phyloP scores from a whole-genome alignment of 2,113 vertebrate genomes.

The Eudyptes chrysolophus region DNA sequence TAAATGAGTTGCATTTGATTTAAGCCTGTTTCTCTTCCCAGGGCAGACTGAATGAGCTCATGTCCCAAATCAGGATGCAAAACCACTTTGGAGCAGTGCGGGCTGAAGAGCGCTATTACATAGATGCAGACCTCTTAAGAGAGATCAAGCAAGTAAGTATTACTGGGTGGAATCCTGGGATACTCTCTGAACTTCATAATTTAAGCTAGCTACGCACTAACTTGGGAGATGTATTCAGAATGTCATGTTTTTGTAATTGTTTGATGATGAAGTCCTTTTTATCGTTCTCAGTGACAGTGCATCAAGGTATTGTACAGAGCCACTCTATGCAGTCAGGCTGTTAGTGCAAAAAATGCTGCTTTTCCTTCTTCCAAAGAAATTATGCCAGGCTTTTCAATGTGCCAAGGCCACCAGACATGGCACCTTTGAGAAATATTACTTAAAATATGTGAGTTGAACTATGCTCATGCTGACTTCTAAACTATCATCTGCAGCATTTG shows the following conservation, averaged over 20 bases:
- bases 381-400: neutral
- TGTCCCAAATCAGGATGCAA: conserved; percentile 99
- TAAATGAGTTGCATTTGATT: neutral
- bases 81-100: conserved; percentile 94
- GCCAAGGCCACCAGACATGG: neutral
- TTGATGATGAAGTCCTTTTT: neutral
- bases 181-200: neutral
- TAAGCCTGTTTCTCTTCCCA: conserved; percentile 52
- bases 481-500: conserved; percentile 81
- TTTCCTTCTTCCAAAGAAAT: neutral
- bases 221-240: neutral
- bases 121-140: conserved; percentile 89
- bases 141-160: conserved; percentile 93
- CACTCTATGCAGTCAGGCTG: neutral
- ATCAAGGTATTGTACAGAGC: neutral
- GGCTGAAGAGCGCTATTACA: conserved; percentile 91
- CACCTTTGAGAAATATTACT: neutral
- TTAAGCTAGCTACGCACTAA: neutral
- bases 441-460: neutral
- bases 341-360: neutral
- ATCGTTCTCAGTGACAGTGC: neutral
- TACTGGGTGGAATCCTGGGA: neutral
- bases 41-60: conserved; percentile 97
- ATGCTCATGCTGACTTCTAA: neutral
- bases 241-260: neutral